These are phyloP conservation scores for Hoplostethus atlanticus DNA, from an alignment of 2,797 vertebrate species.

Conservation along the genomic window DNA sequence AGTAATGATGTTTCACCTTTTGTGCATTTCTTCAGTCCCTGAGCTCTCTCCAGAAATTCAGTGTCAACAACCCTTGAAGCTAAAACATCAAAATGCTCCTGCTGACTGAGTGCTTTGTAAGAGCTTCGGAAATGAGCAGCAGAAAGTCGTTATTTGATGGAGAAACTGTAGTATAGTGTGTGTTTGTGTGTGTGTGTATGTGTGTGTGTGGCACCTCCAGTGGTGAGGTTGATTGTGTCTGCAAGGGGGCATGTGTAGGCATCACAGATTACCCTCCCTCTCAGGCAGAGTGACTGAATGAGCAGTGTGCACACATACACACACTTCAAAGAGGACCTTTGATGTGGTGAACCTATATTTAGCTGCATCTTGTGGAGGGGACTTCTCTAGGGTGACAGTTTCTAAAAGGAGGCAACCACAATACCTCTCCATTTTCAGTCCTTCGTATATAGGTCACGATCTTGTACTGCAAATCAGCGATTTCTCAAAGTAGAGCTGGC, in stretches of 20 bases:
- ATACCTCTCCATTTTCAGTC: conserved; percentile 42
- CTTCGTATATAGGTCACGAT: conserved; percentile 58
- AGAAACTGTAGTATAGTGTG: conserved; percentile 9
- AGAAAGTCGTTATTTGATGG: conserved; percentile 26
- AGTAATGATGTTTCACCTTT: conserved; percentile 6
- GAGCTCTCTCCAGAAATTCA: not conserved
- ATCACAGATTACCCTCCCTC: conserved; percentile 65
- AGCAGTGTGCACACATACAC: conserved; percentile 42
- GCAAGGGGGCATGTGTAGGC: conserved; percentile 54
- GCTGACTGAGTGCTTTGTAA: conserved; percentile 50
- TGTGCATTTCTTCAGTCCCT: not conserved
- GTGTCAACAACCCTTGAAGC: conserved; percentile 11
- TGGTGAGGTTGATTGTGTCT: conserved; percentile 55
- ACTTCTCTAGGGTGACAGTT: conserved; percentile 68
- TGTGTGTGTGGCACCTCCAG: conserved; percentile 42
- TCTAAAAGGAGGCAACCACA: conserved; percentile 63
- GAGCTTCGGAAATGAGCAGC: conserved; percentile 49
- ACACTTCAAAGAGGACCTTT: conserved; percentile 76
- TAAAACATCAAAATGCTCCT: conserved; percentile 44
- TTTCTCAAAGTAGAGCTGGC: conserved; percentile 10
- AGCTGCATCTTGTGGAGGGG: conserved; percentile 71
- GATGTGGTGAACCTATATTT: conserved; percentile 77
- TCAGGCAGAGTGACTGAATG: conserved; percentile 43
- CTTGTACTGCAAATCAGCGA: conserved; percentile 27
- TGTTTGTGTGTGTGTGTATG: conserved; percentile 12